Percentiles rank a stretch among this genome's conserved stretches.
phyloP scores from a whole-genome alignment of 2,888 invertebrate genomes.

The Hymenopus coronatus region DNA sequence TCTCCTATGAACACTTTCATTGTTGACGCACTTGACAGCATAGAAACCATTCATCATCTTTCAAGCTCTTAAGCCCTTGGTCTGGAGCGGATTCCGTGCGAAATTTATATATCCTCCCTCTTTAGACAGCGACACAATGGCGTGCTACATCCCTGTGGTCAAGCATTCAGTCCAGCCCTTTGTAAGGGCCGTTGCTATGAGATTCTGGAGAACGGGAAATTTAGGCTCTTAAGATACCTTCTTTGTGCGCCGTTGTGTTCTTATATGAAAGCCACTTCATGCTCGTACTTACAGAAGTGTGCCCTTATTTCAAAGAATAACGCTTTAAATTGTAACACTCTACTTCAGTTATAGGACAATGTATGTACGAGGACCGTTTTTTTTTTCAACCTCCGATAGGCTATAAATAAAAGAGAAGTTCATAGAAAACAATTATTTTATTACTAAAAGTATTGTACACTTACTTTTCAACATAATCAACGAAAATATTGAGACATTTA shows the following conservation, averaged over 20 bases:
- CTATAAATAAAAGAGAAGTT: no score
- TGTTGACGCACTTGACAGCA: background rate
- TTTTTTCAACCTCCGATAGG: no score
- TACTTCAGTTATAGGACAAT: no score
- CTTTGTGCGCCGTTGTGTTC: background rate
- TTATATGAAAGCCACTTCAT: no score
- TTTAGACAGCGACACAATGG: background rate
- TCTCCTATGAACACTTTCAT: background rate
- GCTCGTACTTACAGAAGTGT: no score
- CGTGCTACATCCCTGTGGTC: background rate
- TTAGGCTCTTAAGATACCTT: background rate
- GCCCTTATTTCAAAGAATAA: no score
- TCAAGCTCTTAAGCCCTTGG: background rate
- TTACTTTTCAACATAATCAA: no score
- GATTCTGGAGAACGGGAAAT: background rate
- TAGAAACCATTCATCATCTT: background rate
- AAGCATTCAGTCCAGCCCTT: background rate
- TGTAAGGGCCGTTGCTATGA: background rate
- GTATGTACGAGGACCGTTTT: no score
- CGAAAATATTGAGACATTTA: no score
- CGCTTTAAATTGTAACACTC: no score
- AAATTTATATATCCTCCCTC: background rate
- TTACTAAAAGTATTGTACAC: no score
- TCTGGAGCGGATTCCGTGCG: background rate
- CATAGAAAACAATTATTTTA: no score